Base-by-base conservation (phyloP, 2,797 vertebrate species). In the Microctenopoma steveboyesi region DNA sequence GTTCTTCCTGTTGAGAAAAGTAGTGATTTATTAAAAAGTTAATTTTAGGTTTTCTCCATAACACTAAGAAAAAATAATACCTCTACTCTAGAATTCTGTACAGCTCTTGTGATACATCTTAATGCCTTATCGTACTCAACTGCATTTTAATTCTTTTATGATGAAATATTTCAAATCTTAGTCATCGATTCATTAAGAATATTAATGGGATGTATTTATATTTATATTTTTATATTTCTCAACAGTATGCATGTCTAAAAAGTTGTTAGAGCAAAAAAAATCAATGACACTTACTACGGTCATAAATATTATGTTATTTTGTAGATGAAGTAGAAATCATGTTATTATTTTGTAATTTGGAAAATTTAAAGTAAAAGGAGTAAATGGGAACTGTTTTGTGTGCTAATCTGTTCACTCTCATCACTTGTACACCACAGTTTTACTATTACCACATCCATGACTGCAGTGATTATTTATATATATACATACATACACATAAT, bases 161-260 rank as follows among this genome's bases (percentile, higher is more conserved):
- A 92, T 85, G 85, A 93, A 90, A 91, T 93, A 91, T 93, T 92
- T 94, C 91, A 93, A 92, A 93, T 92, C 82, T 89, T 93, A 94
- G 91, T 93, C 90, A 88, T 92, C 84, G 83, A 93, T 91, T 90
- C 92, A 92, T 93, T 94, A 91, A 91, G 90, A 92, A 93, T 93
- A 93, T 92, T 92, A 93, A 93, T 90, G 94, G 93, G 92, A 94
- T 94, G 92, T 94, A 94, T 94, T 94, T 94, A 95, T 95, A 94
- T 94, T 94, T 95, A 94, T 95, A 95, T 94, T 94, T 95, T 94
- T 95, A 93, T 95, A 94, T 94, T 94, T 94, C 93, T 93, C 92
- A 93, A 90, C 93, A 92, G 92, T 94, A 94, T 94, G 93, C 93
- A 94, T 94, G 93, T 94, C 91, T 93, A 90, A 93, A 94, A 88